These are phyloP conservation scores for Leptonema lineaticorne DNA, from an alignment of 1,140 invertebrate species.

Conservation along the genomic window DNA sequence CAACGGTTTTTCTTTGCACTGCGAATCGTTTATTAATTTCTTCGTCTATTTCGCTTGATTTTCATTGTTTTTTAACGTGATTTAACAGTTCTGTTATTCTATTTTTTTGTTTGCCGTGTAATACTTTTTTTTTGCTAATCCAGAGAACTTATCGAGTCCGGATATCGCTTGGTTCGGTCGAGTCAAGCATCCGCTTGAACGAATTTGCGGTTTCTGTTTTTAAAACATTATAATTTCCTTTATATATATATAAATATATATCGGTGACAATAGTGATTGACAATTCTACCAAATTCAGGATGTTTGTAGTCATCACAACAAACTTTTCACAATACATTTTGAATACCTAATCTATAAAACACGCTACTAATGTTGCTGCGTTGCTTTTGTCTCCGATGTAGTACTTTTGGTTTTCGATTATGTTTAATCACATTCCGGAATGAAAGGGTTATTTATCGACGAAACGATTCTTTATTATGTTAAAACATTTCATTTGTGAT, in stretches of 20 bases:
- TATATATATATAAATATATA: background rate
- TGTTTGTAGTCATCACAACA: too few relatives aligned
- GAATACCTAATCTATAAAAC: too few relatives aligned
- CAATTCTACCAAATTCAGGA: background rate
- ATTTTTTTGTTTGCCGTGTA: background rate
- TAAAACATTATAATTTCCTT: background rate
- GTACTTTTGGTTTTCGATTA: too few relatives aligned
- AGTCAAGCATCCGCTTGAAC: conserved; percentile 19
- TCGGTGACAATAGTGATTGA: background rate
- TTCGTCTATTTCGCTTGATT: background rate
- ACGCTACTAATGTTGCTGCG: too few relatives aligned
- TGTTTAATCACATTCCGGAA: too few relatives aligned
- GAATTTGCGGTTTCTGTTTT: conserved; percentile 33
- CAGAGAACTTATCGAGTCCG: conserved; percentile 4
- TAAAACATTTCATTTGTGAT: too few relatives aligned
- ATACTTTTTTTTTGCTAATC: background rate
- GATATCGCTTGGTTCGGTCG: conserved; percentile 22
- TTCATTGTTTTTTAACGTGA: background rate
- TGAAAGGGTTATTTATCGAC: too few relatives aligned
- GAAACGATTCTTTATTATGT: too few relatives aligned
- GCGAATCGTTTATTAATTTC: background rate
- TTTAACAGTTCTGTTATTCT: too few relatives aligned
- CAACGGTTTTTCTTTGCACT: background rate
- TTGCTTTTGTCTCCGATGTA: too few relatives aligned
- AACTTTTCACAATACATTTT: too few relatives aligned